Conservation (phyloP, 2,888 invertebrate genomes). For the Tachystola acroxantha region DNA sequence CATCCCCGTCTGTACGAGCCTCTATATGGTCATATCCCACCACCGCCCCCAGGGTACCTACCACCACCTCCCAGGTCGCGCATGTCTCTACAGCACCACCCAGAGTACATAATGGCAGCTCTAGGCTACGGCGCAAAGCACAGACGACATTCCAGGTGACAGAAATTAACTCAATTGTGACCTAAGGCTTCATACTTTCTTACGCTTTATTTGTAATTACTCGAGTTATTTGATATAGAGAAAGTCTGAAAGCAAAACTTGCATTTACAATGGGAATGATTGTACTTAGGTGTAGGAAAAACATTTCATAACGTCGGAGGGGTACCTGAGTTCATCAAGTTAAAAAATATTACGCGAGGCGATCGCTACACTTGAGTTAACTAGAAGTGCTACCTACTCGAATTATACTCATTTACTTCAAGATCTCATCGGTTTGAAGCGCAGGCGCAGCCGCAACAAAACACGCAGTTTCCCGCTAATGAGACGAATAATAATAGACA, state of each 20-base stretch:
- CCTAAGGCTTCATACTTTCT: too few species aligned
- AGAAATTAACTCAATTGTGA: background rate
- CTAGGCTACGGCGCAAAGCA: slow-evolving; percentile 45
- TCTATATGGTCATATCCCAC: slow-evolving; percentile 47
- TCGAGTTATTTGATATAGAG: too few species aligned
- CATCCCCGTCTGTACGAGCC: slow-evolving; percentile 63
- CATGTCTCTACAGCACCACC: slow-evolving; percentile 57
- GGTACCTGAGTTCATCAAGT: too few species aligned
- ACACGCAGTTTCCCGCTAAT: slow-evolving; percentile 48
- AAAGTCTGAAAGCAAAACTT: too few species aligned
- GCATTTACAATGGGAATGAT: too few species aligned
- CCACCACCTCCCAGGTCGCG: slow-evolving; percentile 50
- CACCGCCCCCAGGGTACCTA: slow-evolving; percentile 48
- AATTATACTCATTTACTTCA: background rate
- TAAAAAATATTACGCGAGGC: slow-evolving; percentile 39
- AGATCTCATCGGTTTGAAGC: slow-evolving; percentile 12
- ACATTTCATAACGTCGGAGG: too few species aligned
- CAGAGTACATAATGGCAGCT: slow-evolving; percentile 54
- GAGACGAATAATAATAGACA: slow-evolving; percentile 38
- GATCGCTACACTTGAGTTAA: slow-evolving; percentile 26
- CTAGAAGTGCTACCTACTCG: slow-evolving; percentile 12
- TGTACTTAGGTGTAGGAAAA: too few species aligned
- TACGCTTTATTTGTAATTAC: too few species aligned
- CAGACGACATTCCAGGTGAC: slow-evolving; percentile 62
- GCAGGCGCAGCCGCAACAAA: slow-evolving; percentile 24